Percentiles rank a stretch among this genome's conserved stretches.
phyloP scores from a whole-genome alignment of 2,888 invertebrate genomes.

The Mycalesis mineus region DNA sequence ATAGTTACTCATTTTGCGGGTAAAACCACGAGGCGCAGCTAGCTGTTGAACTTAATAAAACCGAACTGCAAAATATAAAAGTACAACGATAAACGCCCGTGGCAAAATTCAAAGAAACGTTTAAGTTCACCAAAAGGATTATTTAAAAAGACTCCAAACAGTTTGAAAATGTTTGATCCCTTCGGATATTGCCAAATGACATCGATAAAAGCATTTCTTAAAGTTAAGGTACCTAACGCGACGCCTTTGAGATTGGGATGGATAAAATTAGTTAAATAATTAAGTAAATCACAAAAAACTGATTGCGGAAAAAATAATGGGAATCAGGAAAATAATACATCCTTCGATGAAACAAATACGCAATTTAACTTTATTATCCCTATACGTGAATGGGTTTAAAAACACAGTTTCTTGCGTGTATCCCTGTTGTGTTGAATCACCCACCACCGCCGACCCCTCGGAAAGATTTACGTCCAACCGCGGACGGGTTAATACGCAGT shows the following conservation, averaged over 20 bases:
- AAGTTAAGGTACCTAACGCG: too few relatives aligned
- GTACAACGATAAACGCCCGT: not conserved
- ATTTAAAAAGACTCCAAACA: not conserved
- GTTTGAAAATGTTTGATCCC: conserved; percentile 1
- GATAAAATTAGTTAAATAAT: too few relatives aligned
- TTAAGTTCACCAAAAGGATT: not conserved
- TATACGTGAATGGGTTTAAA: too few relatives aligned
- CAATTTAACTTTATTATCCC: too few relatives aligned
- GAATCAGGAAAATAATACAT: too few relatives aligned
- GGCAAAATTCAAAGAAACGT: not conserved
- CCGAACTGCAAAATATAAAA: conserved; percentile 1
- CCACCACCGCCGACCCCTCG: conserved; percentile 39
- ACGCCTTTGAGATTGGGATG: too few relatives aligned
- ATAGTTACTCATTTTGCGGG: too few relatives aligned
- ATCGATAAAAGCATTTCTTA: not conserved
- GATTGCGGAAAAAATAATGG: too few relatives aligned
- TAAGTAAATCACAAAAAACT: too few relatives aligned
- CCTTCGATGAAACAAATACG: too few relatives aligned
- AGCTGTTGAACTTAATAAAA: not conserved
- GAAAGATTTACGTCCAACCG: conserved; percentile 60
- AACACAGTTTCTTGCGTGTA: too few relatives aligned
- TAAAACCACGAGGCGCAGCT: too few relatives aligned
- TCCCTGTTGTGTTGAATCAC: not conserved
- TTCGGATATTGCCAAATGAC: not conserved
- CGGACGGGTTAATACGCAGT: conserved; percentile 54